phyloP scores from a whole-genome alignment of 1,140 invertebrate species.

The Portunus trituberculatus region DNA sequence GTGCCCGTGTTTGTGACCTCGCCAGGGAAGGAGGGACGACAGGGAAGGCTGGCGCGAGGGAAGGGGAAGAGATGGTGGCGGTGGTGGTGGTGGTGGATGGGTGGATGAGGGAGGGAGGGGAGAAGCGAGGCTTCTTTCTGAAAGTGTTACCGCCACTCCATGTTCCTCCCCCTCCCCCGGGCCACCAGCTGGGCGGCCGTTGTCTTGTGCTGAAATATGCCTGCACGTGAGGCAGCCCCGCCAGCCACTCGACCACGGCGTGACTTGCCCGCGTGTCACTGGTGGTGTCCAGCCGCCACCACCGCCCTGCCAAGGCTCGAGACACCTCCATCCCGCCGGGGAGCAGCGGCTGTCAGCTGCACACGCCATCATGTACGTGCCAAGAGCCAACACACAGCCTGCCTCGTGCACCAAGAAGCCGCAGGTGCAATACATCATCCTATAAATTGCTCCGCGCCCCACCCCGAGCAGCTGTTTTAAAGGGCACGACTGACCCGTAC shows the following conservation, averaged over 20 bases:
- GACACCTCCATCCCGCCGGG: background rate
- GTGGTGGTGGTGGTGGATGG: background rate
- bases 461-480: background rate
- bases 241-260: background rate
- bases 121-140: conserved; percentile 7
- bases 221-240: background rate
- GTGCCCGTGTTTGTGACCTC: background rate
- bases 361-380: background rate
- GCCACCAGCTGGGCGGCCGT: conserved; percentile 3
- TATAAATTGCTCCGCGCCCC: background rate
- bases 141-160: background rate
- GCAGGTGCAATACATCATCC: background rate
- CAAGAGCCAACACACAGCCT: background rate
- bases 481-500: conserved; percentile 7
- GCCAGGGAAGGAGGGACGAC: background rate
- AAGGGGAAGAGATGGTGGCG: background rate
- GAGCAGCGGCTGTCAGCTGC: background rate
- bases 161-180: background rate
- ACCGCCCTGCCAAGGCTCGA: background rate
- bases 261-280: background rate
- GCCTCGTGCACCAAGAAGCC: background rate
- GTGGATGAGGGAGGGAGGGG: conserved; percentile 41
- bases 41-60: background rate
- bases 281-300: background rate
- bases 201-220: conserved; percentile 22